Conservation (phyloP, 2,888 invertebrate genomes). For the Cryptophagus acutangulus region DNA sequence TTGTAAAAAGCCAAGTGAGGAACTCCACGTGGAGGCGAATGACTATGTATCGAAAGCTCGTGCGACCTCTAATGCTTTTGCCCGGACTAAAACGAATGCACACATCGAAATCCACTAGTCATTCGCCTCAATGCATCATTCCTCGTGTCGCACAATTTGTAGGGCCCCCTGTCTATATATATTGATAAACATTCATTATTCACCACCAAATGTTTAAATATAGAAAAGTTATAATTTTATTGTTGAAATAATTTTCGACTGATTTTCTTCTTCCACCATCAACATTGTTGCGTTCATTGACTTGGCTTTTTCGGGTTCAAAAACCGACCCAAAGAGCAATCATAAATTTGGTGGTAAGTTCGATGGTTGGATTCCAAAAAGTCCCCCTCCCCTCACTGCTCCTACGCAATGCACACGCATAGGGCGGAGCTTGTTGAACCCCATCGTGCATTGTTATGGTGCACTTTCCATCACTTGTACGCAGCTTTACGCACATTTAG, state of each 20-base stretch:
- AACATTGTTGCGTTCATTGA: constrained; percentile 18
- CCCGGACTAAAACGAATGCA: not conserved
- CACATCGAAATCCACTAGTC: constrained; percentile 43
- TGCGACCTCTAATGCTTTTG: constrained; percentile 33
- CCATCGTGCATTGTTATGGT: constrained; percentile 29
- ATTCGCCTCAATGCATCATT: constrained; percentile 51
- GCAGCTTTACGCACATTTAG: constrained; percentile 16
- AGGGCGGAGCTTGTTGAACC: constrained; percentile 40
- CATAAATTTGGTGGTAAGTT: no score
- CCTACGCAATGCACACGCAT: constrained; percentile 43
- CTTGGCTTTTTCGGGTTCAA: constrained; percentile 38
- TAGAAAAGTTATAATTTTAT: no score
- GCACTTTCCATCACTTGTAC: not conserved
- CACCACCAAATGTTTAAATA: no score
- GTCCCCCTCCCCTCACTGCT: no score
- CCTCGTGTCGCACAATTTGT: constrained; percentile 36
- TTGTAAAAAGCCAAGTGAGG: constrained; percentile 47
- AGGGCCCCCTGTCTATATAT: no score
- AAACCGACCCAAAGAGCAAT: constrained; percentile 44
- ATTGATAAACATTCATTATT: no score
- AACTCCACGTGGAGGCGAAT: constrained; percentile 52
- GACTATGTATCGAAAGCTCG: constrained; percentile 49
- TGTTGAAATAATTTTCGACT: no score
- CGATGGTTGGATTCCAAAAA: no score
- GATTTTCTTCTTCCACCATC: constrained; percentile 22